Base-by-base conservation (phyloP, 2,888 invertebrate genomes). In the Polydrusus pterygomalis region DNA sequence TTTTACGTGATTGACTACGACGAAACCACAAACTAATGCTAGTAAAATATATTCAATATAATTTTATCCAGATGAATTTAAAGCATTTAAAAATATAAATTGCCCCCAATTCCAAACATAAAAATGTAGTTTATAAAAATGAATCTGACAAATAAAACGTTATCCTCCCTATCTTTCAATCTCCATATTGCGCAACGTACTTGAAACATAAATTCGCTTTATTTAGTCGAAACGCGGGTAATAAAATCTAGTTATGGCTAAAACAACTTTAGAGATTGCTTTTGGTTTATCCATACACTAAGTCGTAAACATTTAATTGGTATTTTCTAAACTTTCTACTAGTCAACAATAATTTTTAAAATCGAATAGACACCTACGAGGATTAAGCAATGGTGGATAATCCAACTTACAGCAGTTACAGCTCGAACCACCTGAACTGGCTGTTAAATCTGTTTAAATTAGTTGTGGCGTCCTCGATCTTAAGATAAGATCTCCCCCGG, bases 181-280 rank as follows among this genome's bases (percentile, higher is more conserved):
- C 45, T 69, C 58, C 69, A 69, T 69, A 69, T 69, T 45, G 56
- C 30, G 45, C 30, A 60, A 62, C 34, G 62, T 43, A 70, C 60
- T 70, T 30, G 30, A 47, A 45, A 34, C 70, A 62, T 56, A 70
- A 58, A 70, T 70, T 49, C 49, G 34, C 34, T 60, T 70, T 62
- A 70, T 70, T 70, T 62, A 70, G 62, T 70, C 45, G 62, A 70
- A 70, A 70, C 47, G 62, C 62, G 49, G 15, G 70, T 49, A 62
- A 49, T 70, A 70, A 70, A 70, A 70, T 49, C 34, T 62, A 60
- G 60, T 70, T 62, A 70, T 70, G 25, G 49, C 62, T n/a, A 45
- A 70, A 70, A 70, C 70, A 70, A 62, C 70, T 60, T 54, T 62
- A 25, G 60, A 70, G 62, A 70, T 70, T 70, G 70, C 62, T 11